Base-by-base conservation (phyloP, 2,888 invertebrate species). In the Adelphocoris suturalis region DNA sequence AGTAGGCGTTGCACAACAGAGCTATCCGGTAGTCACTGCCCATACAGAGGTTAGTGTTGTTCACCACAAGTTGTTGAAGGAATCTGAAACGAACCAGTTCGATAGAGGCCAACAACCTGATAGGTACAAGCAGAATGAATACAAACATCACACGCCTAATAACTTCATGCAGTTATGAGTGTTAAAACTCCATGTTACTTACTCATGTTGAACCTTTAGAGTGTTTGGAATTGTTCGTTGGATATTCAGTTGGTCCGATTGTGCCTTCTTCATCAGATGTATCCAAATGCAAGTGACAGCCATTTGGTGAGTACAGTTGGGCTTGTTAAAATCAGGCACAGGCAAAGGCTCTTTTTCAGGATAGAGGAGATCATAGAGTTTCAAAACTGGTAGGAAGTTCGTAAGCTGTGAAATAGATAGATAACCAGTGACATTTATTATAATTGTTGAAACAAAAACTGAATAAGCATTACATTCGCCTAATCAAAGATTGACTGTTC, bases 251-350 rank as follows among this genome's bases (percentile, higher is more conserved):
- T 92, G 92, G 93, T 98, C 98, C 1, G 96, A 95, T 93, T 98
- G 97, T 0, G 98, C 98, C 94, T 99, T 99, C 93, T 97, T 98
- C 92, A 98, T 95, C 90, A 99, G 94, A 94, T 99, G 98, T 93
- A 99, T 97, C 98, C 99, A 99, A 93, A 99, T 98, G 92, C 98
- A 98, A 14, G 98, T 97, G 91, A 97, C 97, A 0, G 99, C 98
- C 97, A 99, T 97, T 93, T 97, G 97, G 93, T 97, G 96, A 11
- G 97, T 97, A 92, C 97, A 97, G 90, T 97, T 96, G 0, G 98
- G 96, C 92, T 97, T 97, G 82, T 96, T 96, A 92, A 96, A 97
- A 93, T 99, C 98, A 0, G 99, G 99, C 14, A 98, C 96, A 0
- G 97, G 96, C 46, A 99, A 93, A 0, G 98, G 96, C 92, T 98